A percentile compares a stretch with the other conserved stretches of the same genome.
These are phyloP conservation scores for Leptopterna dolabrata DNA, from an alignment of 2,888 invertebrate species.

Conservation along the genomic window DNA sequence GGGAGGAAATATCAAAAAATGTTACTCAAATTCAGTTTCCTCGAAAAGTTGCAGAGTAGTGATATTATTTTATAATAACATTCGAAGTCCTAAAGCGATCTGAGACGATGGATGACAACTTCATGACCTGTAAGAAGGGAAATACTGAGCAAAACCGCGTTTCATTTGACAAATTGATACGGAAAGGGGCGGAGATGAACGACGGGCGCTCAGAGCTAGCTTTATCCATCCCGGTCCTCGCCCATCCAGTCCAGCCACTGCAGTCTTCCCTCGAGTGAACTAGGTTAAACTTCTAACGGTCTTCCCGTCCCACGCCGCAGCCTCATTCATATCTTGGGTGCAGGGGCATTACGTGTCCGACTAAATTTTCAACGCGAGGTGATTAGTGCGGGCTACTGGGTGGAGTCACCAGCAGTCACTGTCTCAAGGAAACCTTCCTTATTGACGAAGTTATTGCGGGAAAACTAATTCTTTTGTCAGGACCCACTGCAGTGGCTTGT, in stretches of 20 bases:
- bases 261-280: neutral
- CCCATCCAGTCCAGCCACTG: neutral
- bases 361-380: neutral
- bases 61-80: no score
- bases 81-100: no score
- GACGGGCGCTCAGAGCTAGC: neutral
- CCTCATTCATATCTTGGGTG: neutral
- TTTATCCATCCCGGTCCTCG: neutral
- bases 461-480: neutral
- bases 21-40: no score
- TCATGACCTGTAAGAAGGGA: neutral
- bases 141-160: no score
- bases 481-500: neutral
- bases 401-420: neutral
- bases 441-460: neutral
- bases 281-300: slow-evolving; percentile 3
- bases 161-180: neutral
- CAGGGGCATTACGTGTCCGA: neutral
- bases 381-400: neutral
- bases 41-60: no score
- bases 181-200: neutral
- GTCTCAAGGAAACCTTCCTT: neutral
- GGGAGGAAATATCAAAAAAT: no score
- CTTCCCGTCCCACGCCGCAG: neutral
- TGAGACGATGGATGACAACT: no score